A percentile compares a stretch with the other conserved stretches of the same genome.
Evolutionary conservation across 2,888 invertebrate species (phyloP).

Genomic region (Seladonia tumulorum): DNA sequence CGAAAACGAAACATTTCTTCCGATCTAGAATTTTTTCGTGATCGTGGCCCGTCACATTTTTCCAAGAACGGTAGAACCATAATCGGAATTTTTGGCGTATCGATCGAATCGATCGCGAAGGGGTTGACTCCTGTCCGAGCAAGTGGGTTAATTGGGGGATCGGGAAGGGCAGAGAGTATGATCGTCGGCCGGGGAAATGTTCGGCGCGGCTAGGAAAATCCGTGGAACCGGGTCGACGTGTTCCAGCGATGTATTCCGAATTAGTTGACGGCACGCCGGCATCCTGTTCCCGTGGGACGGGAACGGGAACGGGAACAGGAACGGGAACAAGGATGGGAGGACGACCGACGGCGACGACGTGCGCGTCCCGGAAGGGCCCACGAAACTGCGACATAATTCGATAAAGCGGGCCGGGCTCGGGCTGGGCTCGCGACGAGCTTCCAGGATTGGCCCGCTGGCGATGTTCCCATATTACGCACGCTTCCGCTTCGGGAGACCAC

Average conservation of each 20-base stretch:
- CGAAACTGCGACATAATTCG: slow-evolving; percentile 60
- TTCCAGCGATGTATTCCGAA: slow-evolving; percentile 53
- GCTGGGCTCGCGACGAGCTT: slow-evolving; percentile 22
- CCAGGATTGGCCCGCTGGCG: slow-evolving; percentile 50
- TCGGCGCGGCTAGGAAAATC: slow-evolving; percentile 39
- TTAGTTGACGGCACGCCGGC: slow-evolving; percentile 56
- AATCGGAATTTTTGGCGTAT: neutral
- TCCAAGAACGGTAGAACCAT: too few species aligned
- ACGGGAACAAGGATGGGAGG: neutral
- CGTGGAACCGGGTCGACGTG: slow-evolving; percentile 41
- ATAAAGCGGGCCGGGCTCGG: slow-evolving; percentile 36
- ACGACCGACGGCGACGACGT: slow-evolving; percentile 20
- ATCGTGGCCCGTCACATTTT: too few species aligned
- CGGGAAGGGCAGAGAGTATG: neutral
- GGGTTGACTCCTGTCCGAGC: neutral
- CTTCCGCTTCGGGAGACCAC: slow-evolving; percentile 23
- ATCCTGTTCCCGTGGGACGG: slow-evolving; percentile 51
- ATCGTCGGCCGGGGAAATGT: slow-evolving; percentile 16
- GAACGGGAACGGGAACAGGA: neutral
- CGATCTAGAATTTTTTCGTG: too few species aligned
- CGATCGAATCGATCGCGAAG: slow-evolving; percentile 3
- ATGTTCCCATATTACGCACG: slow-evolving; percentile 47
- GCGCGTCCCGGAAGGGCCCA: slow-evolving; percentile 52
- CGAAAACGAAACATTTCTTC: too few species aligned
- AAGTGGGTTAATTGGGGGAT: slow-evolving; percentile 22